A percentile compares a stretch with the other conserved stretches of the same genome.
Conservation (phyloP, 2,888 invertebrate genomes). For the Diadromus collaris region DNA sequence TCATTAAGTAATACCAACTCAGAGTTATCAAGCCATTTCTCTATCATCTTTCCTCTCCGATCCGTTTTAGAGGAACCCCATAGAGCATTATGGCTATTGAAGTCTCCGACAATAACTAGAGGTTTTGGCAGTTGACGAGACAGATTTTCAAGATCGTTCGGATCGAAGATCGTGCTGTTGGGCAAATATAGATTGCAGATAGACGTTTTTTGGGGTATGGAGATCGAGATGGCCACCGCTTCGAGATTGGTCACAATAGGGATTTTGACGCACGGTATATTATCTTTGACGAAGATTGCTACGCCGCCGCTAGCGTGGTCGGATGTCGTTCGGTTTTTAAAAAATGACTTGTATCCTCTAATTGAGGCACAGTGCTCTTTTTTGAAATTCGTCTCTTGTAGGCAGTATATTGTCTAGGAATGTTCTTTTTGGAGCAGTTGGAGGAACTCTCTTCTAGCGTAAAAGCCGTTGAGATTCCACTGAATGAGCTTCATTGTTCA, state of each 20-base stretch:
- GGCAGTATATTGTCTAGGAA: slow-evolving; percentile 13
- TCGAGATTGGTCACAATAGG: slow-evolving; percentile 51
- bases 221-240: slow-evolving; percentile 49
- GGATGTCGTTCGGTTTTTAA: slow-evolving; percentile 44
- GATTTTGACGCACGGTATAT: slow-evolving; percentile 36
- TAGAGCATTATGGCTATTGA: slow-evolving; percentile 61
- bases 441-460: not conserved
- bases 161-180: slow-evolving; percentile 27
- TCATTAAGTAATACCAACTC: slow-evolving; percentile 53
- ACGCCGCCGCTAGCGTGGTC: slow-evolving; percentile 53
- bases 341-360: slow-evolving; percentile 30
- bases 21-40: slow-evolving; percentile 40
- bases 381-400: slow-evolving; percentile 51
- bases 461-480: slow-evolving; percentile 47
- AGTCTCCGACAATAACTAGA: slow-evolving; percentile 64
- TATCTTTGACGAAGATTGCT: slow-evolving; percentile 30
- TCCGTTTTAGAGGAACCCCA: slow-evolving; percentile 61
- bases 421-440: slow-evolving; percentile 9
- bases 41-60: slow-evolving; percentile 19
- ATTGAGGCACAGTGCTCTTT: slow-evolving; percentile 1
- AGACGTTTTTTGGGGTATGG: slow-evolving; percentile 30
- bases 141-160: not conserved
- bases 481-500: slow-evolving; percentile 11
- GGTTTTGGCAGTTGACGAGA: slow-evolving; percentile 63
- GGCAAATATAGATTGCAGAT: slow-evolving; percentile 63